Evolutionary conservation across 2,888 invertebrate species (phyloP), one percentile per base, ranked within the genome.

Genomic region (Eurytoma californica): DNA sequence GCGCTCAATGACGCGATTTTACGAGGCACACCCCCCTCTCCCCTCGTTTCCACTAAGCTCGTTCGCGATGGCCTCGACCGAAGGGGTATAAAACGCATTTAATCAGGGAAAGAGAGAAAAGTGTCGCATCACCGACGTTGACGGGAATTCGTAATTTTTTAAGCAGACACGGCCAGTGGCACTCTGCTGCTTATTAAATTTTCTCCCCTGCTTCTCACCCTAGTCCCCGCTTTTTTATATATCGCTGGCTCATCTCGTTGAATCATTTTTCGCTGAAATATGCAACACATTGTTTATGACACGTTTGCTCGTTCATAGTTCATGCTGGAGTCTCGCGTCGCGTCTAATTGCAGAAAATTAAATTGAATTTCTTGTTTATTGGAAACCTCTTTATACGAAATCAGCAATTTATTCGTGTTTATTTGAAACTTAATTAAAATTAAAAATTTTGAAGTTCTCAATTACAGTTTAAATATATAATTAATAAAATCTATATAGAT

Each of bases 121-220:
- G 39, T 55, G 60, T 61, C 68, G 53, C 60, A 57, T 61, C 75
- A 61, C 30, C 12, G 53, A 39, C 53, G 18, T n/a, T 12, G 49
- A 73, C 57, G 20, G 47, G 55, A 76, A 76, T 63, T 63, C 61
- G 63, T 76, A 69, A 75, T 63, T 69, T 76, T 63, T 76, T 76
- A 76, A 55, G 55, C 55, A 57, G 69, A 14, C 76, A 4, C 55
- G 9, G 69, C 30, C 18, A 13, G 14, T 60, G 24, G 9, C 49
- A 20, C 16, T 1, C 12, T 14, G 20, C 20, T 30, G 18, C 61
- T 68, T 68, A 61, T 75, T 68, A 68, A 53, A 61, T 75, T 68
- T 47, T 68, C 53, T 30, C 18, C 28, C 18, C 51, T 63, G 51
- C 60, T 49, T 60, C 24, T 4, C 49, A 14, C 24, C 2, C 24